Evolutionary conservation across 2,888 invertebrate genomes (phyloP).

Genomic region (Altica lythri): DNA sequence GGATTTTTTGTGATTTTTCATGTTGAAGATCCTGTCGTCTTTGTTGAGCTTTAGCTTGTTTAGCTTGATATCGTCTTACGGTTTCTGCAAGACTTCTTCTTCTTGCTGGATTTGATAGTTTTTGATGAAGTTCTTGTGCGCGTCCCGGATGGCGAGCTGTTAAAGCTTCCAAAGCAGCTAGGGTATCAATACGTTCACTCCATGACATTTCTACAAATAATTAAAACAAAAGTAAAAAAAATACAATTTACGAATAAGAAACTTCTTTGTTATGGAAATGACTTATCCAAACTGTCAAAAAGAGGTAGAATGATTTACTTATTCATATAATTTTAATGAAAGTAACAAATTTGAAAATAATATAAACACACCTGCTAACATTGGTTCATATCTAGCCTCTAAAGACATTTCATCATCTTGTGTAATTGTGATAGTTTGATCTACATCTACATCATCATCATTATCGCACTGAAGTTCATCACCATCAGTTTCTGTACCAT

Average conservation of each 20-base stretch:
- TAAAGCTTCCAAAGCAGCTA: constrained; percentile 76
- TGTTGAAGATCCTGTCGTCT: constrained; percentile 81
- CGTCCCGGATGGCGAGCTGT: constrained; percentile 91
- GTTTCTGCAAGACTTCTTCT: constrained; percentile 84
- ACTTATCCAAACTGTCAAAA: too few relatives aligned
- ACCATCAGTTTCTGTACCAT: constrained; percentile 76
- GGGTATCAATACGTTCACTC: constrained; percentile 82
- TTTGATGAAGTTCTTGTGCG: constrained; percentile 90
- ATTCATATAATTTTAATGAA: too few relatives aligned
- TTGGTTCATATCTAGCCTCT: constrained; percentile 72
- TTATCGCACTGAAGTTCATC: constrained; percentile 64
- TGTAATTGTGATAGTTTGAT: constrained; percentile 27
- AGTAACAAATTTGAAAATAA: neutral
- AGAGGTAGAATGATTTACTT: too few relatives aligned
- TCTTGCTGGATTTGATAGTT: constrained; percentile 89
- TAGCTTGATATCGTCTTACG: constrained; percentile 78
- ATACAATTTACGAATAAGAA: neutral
- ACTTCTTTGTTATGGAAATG: too few relatives aligned
- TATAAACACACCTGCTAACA: constrained; percentile 62
- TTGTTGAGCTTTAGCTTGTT: constrained; percentile 89
- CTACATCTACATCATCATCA: constrained; percentile 48
- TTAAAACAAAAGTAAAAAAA: constrained; percentile 5
- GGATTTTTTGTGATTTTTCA: constrained; percentile 82
- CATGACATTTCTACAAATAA: constrained; percentile 68
- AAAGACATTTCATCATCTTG: constrained; percentile 58